phyloP scores from a whole-genome alignment of 2,888 invertebrate genomes.

The Boloria euphrosyne region DNA sequence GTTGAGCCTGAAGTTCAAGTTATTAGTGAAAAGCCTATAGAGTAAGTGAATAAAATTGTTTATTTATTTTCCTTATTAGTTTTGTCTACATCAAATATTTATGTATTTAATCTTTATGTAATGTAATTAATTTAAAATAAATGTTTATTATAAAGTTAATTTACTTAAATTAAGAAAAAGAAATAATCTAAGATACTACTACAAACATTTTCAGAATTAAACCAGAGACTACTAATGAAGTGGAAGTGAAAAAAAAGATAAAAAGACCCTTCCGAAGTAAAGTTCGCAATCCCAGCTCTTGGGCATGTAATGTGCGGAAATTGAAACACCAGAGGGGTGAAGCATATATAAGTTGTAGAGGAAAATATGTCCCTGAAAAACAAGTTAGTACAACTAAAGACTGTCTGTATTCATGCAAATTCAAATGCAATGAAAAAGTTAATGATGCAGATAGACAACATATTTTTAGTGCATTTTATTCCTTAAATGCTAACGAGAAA shows the following conservation, averaged over 20 bases:
- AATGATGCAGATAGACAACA: conserved; percentile 65
- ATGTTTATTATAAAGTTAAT: not conserved
- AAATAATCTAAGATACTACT: not conserved
- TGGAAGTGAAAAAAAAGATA: conserved; percentile 40
- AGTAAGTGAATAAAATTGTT: conserved; percentile 52
- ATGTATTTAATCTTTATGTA: too few species aligned
- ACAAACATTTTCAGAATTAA: conserved; percentile 54
- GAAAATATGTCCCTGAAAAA: conserved; percentile 69
- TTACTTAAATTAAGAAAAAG: not conserved
- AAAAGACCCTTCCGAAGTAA: conserved; percentile 56
- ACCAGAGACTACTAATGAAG: conserved; percentile 42
- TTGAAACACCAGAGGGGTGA: conserved; percentile 72
- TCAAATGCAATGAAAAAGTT: conserved; percentile 69
- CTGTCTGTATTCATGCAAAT: conserved; percentile 68
- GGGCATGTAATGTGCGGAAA: conserved; percentile 73
- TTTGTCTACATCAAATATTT: not conserved
- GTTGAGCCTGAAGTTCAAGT: conserved; percentile 53
- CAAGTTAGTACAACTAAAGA: conserved; percentile 66
- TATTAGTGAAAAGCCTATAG: conserved; percentile 50
- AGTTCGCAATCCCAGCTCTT: conserved; percentile 63
- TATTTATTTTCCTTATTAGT: not conserved
- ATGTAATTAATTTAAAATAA: too few species aligned
- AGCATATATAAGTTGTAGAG: conserved; percentile 69
- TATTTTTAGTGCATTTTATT: conserved; percentile 74
- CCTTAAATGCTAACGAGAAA: conserved; percentile 69